phyloP scores from a whole-genome alignment of 2,888 invertebrate species.

The Drosophila stalkeri region DNA sequence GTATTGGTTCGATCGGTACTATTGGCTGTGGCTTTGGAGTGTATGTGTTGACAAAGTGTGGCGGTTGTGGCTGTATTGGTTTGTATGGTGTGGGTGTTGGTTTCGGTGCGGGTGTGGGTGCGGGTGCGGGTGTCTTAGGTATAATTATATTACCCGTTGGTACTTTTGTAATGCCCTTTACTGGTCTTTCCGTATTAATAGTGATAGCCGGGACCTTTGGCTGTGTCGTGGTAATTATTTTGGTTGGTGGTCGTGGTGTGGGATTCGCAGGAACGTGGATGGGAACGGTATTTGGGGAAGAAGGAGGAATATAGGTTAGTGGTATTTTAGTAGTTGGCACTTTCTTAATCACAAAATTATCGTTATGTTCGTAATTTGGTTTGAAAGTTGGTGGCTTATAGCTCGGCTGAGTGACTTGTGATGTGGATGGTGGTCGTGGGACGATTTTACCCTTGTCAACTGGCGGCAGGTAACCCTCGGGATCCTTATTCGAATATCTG shows the following conservation, averaged over 20 bases:
- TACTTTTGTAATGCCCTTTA: constrained; percentile 69
- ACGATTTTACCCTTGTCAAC: constrained; percentile 86
- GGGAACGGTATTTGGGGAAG: constrained; percentile 69
- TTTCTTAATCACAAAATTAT: constrained; percentile 76
- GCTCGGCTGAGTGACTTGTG: constrained; percentile 66
- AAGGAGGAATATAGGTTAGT: constrained; percentile 83
- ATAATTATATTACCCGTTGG: constrained; percentile 79
- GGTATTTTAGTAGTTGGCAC: constrained; percentile 61
- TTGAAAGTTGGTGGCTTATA: constrained; percentile 66
- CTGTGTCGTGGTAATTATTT: constrained; percentile 59
- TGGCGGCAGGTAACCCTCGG: constrained; percentile 83
- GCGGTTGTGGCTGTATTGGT: constrained; percentile 42
- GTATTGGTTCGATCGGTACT: constrained; percentile 40
- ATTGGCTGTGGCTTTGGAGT: constrained; percentile 44
- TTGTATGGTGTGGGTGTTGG: constrained; percentile 22
- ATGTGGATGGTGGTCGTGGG: constrained; percentile 82
- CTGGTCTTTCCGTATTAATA: constrained; percentile 76
- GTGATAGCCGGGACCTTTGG: constrained; percentile 79
- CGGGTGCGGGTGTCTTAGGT: constrained; percentile 54
- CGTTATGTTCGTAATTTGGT: constrained; percentile 74
- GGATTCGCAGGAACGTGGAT: constrained; percentile 75
- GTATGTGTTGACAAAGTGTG: constrained; percentile 42
- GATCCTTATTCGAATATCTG: constrained; percentile 77
- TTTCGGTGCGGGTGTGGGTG: constrained; percentile 33
- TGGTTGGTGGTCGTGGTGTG: constrained; percentile 55